A percentile compares a stretch with the other conserved stretches of the same genome.
These are phyloP conservation scores for Nephrotoma appendiculata DNA, from an alignment of 2,888 invertebrate genomes.

Conservation along the genomic window DNA sequence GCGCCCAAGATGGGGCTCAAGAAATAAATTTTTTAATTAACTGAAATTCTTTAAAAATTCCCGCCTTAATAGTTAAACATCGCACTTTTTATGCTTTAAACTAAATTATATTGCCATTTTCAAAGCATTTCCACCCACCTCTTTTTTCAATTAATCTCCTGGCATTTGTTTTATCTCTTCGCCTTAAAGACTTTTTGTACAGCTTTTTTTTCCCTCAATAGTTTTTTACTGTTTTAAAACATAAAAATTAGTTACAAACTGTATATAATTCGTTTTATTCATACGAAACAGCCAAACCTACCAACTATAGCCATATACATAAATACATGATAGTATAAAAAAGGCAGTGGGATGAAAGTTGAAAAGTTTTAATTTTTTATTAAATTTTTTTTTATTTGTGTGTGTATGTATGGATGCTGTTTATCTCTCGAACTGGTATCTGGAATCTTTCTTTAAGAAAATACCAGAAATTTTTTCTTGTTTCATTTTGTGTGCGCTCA, in stretches of 20 bases:
- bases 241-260: background rate
- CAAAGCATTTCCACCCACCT: background rate
- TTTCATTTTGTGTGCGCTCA: background rate
- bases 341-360: background rate
- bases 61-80: background rate
- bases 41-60: too few species aligned
- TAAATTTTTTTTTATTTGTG: background rate
- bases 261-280: background rate
- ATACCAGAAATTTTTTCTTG: background rate
- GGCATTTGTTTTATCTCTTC: background rate
- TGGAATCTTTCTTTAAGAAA: background rate
- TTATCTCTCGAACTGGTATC: background rate
- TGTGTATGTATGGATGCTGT: background rate
- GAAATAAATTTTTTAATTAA: too few species aligned
- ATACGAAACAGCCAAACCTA: background rate
- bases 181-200: background rate
- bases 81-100: background rate
- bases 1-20: background rate
- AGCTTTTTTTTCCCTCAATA: background rate
- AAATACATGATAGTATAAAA: background rate
- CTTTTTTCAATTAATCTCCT: background rate
- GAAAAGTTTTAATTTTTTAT: background rate
- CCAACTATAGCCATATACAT: background rate
- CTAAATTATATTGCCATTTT: background rate
- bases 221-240: background rate